Evolutionary conservation across 2,113 vertebrate species (phyloP).

Genomic region (Cercopithecus mona): DNA sequence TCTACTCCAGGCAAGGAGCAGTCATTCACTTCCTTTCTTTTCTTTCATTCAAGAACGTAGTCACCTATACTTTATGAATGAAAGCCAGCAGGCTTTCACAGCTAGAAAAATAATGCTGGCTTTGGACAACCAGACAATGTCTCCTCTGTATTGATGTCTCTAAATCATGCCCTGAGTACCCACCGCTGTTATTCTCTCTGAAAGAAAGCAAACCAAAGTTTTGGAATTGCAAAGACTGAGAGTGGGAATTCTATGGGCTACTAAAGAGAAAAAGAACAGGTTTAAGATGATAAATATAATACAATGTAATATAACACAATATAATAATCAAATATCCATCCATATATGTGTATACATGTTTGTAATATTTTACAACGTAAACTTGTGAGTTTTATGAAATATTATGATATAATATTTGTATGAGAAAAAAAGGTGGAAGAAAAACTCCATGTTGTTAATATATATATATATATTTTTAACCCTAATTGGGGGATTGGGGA

Average conservation of each 20-base stretch:
- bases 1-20: neutral
- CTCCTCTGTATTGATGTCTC: slow-evolving; percentile 52
- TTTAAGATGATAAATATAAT: neutral
- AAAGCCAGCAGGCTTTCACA: slow-evolving; percentile 35
- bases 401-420: neutral
- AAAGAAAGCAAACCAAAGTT: neutral
- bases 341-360: neutral
- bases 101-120: slow-evolving; percentile 40
- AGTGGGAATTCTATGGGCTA: neutral
- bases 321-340: neutral
- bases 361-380: neutral
- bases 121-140: slow-evolving; percentile 59
- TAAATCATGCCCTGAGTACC: slow-evolving; percentile 43
- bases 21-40: slow-evolving; percentile 47
- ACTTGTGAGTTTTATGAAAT: slow-evolving; percentile 4
- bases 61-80: slow-evolving; percentile 71
- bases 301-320: neutral
- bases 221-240: neutral
- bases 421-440: slow-evolving; percentile 24
- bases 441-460: neutral
- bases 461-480: too few relatives aligned
- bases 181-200: neutral
- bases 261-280: neutral
- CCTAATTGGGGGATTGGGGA: neutral
- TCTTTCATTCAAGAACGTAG: slow-evolving; percentile 35